phyloP scores from a whole-genome alignment of 2,888 invertebrate genomes.

The Hirtodrosophila trivittata region DNA sequence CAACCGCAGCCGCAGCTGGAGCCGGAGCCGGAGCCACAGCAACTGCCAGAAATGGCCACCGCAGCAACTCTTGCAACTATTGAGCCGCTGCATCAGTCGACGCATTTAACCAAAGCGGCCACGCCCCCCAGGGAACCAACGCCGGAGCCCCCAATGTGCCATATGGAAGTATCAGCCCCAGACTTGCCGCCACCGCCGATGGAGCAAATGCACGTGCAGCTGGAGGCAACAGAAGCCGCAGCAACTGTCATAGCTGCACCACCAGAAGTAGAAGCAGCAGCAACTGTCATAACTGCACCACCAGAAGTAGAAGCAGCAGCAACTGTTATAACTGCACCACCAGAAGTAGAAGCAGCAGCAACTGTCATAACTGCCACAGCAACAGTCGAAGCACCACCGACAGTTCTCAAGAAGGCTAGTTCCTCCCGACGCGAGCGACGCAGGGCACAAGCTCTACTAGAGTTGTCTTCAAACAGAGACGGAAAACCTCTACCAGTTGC shows the following conservation, averaged over 20 bases:
- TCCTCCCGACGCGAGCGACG: too few species aligned
- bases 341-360: background rate
- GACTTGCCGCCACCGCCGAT: too few species aligned
- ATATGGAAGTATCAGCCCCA: background rate
- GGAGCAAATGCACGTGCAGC: background rate
- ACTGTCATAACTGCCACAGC: background rate
- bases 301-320: constrained; percentile 1
- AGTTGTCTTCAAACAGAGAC: background rate
- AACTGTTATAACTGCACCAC: background rate
- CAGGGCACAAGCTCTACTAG: background rate
- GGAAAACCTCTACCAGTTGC: background rate
- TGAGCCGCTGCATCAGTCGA: background rate
- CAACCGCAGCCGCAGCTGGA: background rate
- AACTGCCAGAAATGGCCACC: background rate
- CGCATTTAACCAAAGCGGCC: background rate
- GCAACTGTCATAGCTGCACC: background rate
- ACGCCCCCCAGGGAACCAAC: background rate
- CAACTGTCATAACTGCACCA: too few species aligned
- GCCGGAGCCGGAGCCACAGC: background rate
- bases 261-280: background rate
- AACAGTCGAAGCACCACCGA: background rate
- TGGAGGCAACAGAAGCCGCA: background rate
- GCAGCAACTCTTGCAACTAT: background rate
- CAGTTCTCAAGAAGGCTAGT: too few species aligned
- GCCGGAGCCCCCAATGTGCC: background rate